Evolutionary conservation across 2,797 vertebrate genomes (phyloP).

Genomic region (Sandelia bainsii): DNA sequence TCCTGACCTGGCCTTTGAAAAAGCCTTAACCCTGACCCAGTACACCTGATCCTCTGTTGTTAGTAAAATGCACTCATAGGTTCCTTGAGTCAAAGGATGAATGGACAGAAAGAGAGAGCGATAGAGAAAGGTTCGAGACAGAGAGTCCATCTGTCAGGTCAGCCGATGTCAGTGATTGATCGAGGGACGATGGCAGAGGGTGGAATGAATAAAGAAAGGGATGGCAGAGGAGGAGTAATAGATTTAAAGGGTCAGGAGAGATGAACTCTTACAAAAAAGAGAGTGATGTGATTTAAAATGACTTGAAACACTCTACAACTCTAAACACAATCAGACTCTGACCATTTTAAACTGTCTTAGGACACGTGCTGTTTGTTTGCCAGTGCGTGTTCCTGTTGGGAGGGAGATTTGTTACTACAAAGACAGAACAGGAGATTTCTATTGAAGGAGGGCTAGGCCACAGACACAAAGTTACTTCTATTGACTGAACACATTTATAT

Average conservation of each 20-base stretch:
- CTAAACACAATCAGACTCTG: slow-evolving; percentile 61
- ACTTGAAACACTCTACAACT: slow-evolving; percentile 55
- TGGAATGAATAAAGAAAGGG: slow-evolving; percentile 60
- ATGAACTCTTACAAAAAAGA: slow-evolving; percentile 70
- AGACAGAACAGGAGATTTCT: slow-evolving; percentile 26
- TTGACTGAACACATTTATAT: slow-evolving; percentile 18
- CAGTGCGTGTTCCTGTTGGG: slow-evolving; percentile 25
- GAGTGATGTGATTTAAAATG: slow-evolving; percentile 73
- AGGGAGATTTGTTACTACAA: slow-evolving; percentile 23
- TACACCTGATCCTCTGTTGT: slow-evolving; percentile 53
- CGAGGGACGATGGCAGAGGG: slow-evolving; percentile 49
- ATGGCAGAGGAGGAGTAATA: slow-evolving; percentile 60
- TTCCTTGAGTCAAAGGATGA: slow-evolving; percentile 27
- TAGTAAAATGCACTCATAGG: slow-evolving; percentile 34
- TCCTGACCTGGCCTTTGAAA: slow-evolving; percentile 42
- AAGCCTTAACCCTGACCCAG: slow-evolving; percentile 41
- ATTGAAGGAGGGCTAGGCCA: slow-evolving; percentile 1
- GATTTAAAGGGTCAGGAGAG: slow-evolving; percentile 73
- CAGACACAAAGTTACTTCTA: slow-evolving; percentile 6
- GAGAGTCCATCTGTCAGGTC: slow-evolving; percentile 73
- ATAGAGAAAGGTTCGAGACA: slow-evolving; percentile 39
- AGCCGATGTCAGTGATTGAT: slow-evolving; percentile 63
- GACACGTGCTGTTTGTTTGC: slow-evolving; percentile 28
- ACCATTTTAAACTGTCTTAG: slow-evolving; percentile 40
- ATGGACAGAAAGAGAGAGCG: slow-evolving; percentile 24